phyloP scores from a whole-genome alignment of 2,888 invertebrate genomes.

The Erynnis tages region DNA sequence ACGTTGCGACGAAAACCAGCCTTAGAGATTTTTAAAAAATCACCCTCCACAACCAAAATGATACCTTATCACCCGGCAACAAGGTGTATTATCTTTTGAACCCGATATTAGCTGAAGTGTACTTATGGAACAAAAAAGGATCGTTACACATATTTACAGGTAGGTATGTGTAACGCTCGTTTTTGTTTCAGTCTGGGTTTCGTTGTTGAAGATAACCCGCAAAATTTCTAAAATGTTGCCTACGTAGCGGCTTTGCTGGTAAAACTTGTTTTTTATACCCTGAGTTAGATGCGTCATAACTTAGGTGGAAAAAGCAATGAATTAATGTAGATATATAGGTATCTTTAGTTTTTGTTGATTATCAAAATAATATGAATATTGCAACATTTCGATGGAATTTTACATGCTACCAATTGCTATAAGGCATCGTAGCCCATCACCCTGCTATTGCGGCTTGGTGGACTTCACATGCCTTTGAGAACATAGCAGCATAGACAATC shows the following conservation, averaged over 20 bases:
- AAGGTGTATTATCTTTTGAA: neutral
- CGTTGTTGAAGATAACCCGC: slow-evolving; percentile 26
- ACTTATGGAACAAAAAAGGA: slow-evolving; percentile 20
- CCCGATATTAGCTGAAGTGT: slow-evolving; percentile 1
- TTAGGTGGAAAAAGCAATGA: slow-evolving; percentile 8
- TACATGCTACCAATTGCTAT: too few species aligned
- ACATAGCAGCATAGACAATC: too few species aligned
- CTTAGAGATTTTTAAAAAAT: slow-evolving; percentile 14
- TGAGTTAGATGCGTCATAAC: slow-evolving; percentile 6
- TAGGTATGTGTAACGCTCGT: slow-evolving; percentile 19
- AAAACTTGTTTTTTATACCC: slow-evolving; percentile 20
- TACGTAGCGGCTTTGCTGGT: neutral
- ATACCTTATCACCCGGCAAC: neutral
- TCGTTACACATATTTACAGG: slow-evolving; percentile 23
- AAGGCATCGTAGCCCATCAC: too few species aligned
- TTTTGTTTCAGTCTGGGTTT: slow-evolving; percentile 25
- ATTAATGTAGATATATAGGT: too few species aligned
- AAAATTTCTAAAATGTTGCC: slow-evolving; percentile 26
- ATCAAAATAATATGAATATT: too few species aligned
- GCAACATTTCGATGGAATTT: too few species aligned
- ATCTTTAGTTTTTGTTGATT: too few species aligned
- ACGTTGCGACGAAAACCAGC: slow-evolving; percentile 15
- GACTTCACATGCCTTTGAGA: too few species aligned
- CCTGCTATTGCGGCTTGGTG: too few species aligned
- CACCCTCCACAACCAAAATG: neutral